phyloP scores from a whole-genome alignment of 2,888 invertebrate species.

The Agrilus cyanescens region DNA sequence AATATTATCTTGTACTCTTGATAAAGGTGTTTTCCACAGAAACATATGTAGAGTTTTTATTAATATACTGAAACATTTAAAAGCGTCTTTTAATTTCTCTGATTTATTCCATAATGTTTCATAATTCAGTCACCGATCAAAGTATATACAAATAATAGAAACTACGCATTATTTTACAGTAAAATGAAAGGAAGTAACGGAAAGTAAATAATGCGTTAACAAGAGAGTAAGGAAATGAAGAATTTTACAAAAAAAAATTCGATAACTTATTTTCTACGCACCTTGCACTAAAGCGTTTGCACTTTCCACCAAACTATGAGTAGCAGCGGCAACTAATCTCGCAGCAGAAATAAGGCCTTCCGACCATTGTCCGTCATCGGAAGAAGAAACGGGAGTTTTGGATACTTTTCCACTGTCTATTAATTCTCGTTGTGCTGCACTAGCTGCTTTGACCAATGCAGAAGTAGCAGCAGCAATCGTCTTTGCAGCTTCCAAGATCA shows the following conservation, averaged over 20 bases:
- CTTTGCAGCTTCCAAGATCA: constrained; percentile 96
- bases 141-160: too few species aligned
- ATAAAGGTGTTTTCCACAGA: too few species aligned
- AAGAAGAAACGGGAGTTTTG: constrained; percentile 67
- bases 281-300: constrained; percentile 94
- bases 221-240: too few species aligned
- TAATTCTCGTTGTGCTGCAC: constrained; percentile 91
- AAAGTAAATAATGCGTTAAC: too few species aligned
- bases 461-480: constrained; percentile 96
- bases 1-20: too few species aligned
- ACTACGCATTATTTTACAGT: too few species aligned
- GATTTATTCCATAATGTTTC: too few species aligned
- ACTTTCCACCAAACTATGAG: constrained; percentile 93
- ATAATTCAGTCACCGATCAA: too few species aligned
- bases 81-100: too few species aligned
- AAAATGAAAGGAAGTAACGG: too few species aligned
- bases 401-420: constrained; percentile 86
- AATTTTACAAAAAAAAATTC: background rate
- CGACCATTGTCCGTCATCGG: constrained; percentile 97
- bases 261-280: constrained; percentile 1
- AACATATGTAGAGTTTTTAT: too few species aligned
- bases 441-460: constrained; percentile 91
- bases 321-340: constrained; percentile 90
- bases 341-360: constrained; percentile 95
- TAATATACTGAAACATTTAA: too few species aligned